phyloP scores from a whole-genome alignment of 2,113 vertebrate species.

The Phyllostomus hastatus region DNA sequence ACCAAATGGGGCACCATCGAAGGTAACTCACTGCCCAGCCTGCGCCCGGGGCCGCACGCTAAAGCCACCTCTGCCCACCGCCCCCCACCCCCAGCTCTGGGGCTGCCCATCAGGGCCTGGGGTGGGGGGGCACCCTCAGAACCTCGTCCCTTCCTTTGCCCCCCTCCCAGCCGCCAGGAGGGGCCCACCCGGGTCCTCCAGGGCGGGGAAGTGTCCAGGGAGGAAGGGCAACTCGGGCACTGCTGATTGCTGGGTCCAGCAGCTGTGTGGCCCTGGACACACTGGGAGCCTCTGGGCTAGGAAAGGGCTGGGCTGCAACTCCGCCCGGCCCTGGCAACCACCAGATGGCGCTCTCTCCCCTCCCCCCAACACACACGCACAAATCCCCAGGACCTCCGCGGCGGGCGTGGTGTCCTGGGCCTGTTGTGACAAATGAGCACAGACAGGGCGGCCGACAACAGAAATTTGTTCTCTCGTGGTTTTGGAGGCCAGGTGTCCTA shows the following conservation, averaged over 20 bases:
- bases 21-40: slow-evolving; percentile 78
- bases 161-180: neutral
- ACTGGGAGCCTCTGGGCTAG: neutral
- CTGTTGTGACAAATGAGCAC: neutral
- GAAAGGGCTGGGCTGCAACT: neutral
- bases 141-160: neutral
- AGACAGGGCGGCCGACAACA: neutral
- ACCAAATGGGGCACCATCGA: slow-evolving; percentile 99
- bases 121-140: neutral
- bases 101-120: neutral
- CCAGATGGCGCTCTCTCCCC: too few species aligned
- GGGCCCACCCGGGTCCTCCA: neutral
- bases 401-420: fast-evolving
- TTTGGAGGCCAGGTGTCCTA: neutral
- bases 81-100: neutral
- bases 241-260: neutral
- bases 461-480: fast-evolving
- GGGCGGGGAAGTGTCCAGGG: neutral
- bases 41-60: fast-evolving
- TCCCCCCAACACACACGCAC: too few species aligned
- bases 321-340: neutral
- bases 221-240: neutral
- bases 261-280: neutral
- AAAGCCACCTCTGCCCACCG: fast-evolving
- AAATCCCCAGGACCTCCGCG: too few species aligned